Percentiles rank a stretch among this genome's conserved stretches.
These are phyloP conservation scores for Apodemia mormo DNA, from an alignment of 2,888 invertebrate genomes.

Conservation along the genomic window DNA sequence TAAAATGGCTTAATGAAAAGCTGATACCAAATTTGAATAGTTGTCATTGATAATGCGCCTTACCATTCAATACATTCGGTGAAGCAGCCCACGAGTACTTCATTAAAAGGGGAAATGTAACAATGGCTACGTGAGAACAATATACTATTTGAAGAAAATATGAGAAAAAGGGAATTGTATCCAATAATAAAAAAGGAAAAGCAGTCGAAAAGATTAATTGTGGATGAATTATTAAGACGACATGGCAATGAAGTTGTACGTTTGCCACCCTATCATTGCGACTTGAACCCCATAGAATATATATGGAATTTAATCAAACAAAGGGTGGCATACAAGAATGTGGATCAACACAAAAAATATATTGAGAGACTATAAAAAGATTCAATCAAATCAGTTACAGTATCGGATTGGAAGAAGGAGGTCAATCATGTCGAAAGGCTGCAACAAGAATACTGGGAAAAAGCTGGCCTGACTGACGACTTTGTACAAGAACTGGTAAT, in stretches of 20 bases:
- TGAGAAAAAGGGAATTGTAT: background rate
- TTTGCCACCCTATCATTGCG: too few species aligned
- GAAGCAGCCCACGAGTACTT: background rate
- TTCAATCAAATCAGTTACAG: slow-evolving; percentile 28
- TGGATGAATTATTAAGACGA: too few species aligned
- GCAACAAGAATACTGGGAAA: slow-evolving; percentile 31
- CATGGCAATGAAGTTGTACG: too few species aligned
- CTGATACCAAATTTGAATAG: slow-evolving; percentile 1
- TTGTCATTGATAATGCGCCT: background rate
- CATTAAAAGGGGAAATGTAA: background rate
- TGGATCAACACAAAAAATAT: too few species aligned
- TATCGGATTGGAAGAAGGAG: slow-evolving; percentile 37
- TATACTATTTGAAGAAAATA: background rate
- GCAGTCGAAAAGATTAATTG: too few species aligned
- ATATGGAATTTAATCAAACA: too few species aligned
- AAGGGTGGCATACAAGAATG: too few species aligned
- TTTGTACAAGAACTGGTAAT: too few species aligned
- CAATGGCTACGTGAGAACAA: background rate
- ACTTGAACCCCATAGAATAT: too few species aligned
- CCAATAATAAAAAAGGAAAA: too few species aligned
- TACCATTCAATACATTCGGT: background rate
- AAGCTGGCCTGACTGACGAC: too few species aligned
- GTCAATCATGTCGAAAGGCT: slow-evolving; percentile 35
- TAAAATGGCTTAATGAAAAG: background rate
- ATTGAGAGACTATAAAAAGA: background rate